Evolutionary conservation across 2,888 invertebrate genomes (phyloP), one percentile per base, ranked within the genome.

Genomic region (Cacoxenus indagator): DNA sequence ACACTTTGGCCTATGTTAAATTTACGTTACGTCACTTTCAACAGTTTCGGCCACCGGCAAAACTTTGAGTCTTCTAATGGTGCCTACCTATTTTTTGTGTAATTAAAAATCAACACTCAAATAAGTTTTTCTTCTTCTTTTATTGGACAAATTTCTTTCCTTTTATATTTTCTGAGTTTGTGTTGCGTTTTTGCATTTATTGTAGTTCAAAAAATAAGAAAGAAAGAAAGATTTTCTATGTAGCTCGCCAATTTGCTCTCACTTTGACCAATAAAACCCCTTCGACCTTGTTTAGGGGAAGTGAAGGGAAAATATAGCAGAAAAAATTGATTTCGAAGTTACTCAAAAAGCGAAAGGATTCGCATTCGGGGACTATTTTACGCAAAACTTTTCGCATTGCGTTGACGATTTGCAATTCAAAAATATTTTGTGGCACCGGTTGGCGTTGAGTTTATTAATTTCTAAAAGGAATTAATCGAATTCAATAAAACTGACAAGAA

Each of bases 161-260:
- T 43, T 11, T 1, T 8, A 51, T 8, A 51, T 51, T 37, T 64
- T 29, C 9, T 66, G 45, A 14, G 22, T n/a, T 24, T 27, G 45
- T 61, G 37, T 64, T 19, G 45, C 57, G 11, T 71, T 69, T 55
- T 37, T 37, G 14, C 4, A 37, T 69, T 67, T 75, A 71, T 72
- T 82, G 68, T 69, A 66, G 64, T 65, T 64, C 26, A 24, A 65
- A 62, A 70, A 65, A 71, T n/a, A n/a, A n/a, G n/a, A n/a, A n/a
- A n/a, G n/a, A n/a, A n/a, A n/a, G n/a, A n/a, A n/a, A n/a, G n/a
- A n/a, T n/a, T n/a, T n/a, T n/a, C n/a, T n/a, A n/a, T n/a, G n/a
- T n/a, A n/a, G n/a, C n/a, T n/a, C n/a, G n/a, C n/a, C 37, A 37
- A 37, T 37, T 37, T 37, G 37, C 9, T 69, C 45, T 54, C 76